A percentile compares a stretch with the other conserved stretches of the same genome.
phyloP scores from a whole-genome alignment of 2,888 invertebrate species.

The Argynnis bischoffii region DNA sequence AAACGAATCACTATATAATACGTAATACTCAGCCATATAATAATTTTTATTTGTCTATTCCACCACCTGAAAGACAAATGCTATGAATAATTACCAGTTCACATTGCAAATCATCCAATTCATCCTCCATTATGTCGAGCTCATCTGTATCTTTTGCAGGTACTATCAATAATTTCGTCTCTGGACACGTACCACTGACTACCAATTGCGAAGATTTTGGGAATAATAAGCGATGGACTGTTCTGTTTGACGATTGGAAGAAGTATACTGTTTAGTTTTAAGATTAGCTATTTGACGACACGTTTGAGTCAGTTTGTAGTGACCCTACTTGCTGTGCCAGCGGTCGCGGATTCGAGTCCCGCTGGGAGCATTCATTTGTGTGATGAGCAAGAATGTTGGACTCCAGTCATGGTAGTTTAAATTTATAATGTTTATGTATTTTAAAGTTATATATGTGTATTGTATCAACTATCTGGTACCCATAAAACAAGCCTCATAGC shows the following conservation, averaged over 20 bases:
- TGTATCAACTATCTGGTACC: no score
- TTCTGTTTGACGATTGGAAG: slow-evolving; percentile 47
- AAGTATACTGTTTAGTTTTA: neutral
- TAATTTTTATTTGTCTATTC: neutral
- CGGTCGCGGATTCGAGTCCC: no score
- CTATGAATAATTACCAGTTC: slow-evolving; percentile 56
- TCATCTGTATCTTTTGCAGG: slow-evolving; percentile 73
- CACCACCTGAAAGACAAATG: slow-evolving; percentile 5
- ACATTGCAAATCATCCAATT: slow-evolving; percentile 70
- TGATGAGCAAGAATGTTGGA: no score
- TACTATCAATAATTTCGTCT: slow-evolving; percentile 71
- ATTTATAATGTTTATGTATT: no score
- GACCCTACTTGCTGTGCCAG: no score
- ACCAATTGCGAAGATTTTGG: slow-evolving; percentile 68
- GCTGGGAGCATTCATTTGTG: no score
- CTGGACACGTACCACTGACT: slow-evolving; percentile 61
- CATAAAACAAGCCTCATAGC: no score
- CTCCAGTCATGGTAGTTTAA: no score
- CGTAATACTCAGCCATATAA: no score
- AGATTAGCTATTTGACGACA: neutral
- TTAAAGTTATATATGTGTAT: no score
- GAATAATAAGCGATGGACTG: slow-evolving; percentile 71
- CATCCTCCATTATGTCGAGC: slow-evolving; percentile 76
- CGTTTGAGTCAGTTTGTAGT: no score
- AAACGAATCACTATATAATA: no score